These are phyloP conservation scores for Diadophis punctatus DNA, from an alignment of 2,113 vertebrate species.

Conservation along the genomic window DNA sequence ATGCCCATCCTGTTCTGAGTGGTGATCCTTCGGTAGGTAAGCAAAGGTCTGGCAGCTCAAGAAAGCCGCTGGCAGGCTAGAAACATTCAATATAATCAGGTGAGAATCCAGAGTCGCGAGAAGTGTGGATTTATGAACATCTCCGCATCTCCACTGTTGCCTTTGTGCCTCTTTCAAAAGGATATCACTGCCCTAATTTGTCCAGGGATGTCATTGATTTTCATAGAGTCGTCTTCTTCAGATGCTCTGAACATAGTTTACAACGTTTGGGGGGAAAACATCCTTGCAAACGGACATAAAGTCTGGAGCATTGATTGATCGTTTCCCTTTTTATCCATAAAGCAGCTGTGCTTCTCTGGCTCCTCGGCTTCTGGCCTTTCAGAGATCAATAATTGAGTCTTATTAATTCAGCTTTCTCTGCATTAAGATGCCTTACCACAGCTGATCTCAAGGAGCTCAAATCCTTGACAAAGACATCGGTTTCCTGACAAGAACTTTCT, in stretches of 20 bases:
- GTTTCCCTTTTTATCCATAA: neutral
- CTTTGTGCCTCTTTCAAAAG: neutral
- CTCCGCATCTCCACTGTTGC: neutral
- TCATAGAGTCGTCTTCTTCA: neutral
- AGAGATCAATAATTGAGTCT: neutral
- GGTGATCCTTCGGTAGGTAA: neutral
- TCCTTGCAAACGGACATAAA: neutral
- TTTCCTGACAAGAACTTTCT: neutral
- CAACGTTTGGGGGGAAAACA: neutral
- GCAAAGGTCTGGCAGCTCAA: neutral
- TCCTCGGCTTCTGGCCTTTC: neutral
- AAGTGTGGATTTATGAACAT: neutral
- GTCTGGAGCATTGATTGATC: neutral
- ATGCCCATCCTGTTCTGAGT: neutral
- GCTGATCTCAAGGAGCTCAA: neutral
- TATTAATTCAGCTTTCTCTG: neutral
- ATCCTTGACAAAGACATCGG: neutral
- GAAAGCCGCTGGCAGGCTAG: neutral
- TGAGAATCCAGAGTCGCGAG: neutral
- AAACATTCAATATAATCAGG: neutral
- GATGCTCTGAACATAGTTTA: neutral
- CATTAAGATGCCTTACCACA: neutral
- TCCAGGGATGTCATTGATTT: neutral
- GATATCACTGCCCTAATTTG: neutral
- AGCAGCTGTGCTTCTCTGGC: neutral